These are phyloP conservation scores for Drosophila pectinifera DNA, from an alignment of 1,140 invertebrate species.

Conservation along the genomic window DNA sequence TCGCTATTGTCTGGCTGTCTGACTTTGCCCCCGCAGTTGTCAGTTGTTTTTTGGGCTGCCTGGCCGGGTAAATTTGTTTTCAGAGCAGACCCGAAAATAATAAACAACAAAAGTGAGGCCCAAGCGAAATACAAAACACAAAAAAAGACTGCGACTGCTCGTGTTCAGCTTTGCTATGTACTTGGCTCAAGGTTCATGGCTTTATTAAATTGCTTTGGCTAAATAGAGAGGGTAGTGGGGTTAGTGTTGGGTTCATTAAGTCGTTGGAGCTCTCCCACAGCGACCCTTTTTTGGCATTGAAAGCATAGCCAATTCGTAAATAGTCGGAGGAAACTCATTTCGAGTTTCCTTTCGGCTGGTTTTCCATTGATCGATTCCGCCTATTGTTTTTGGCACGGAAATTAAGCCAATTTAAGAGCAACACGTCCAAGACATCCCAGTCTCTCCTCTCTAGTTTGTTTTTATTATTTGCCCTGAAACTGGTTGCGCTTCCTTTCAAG, in stretches of 20 bases:
- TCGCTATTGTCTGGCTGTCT: constrained; percentile 28
- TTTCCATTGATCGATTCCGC: constrained; percentile 58
- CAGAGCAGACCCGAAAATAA: constrained; percentile 61
- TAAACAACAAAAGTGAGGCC: constrained; percentile 39
- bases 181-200: constrained; percentile 79
- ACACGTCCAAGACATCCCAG: constrained; percentile 37
- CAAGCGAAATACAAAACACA: constrained; percentile 16
- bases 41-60: constrained; percentile 32
- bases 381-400: constrained; percentile 54
- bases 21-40: constrained; percentile 51
- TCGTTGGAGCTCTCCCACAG: constrained; percentile 57
- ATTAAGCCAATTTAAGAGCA: constrained; percentile 70
- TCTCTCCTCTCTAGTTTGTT: constrained; percentile 5
- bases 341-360: constrained; percentile 28
- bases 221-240: constrained; percentile 22
- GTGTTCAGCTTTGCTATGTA: constrained; percentile 61
- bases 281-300: constrained; percentile 71
- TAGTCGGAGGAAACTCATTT: constrained; percentile 41
- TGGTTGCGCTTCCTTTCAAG: constrained; percentile 38
- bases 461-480: constrained; percentile 23
- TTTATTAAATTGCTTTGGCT: constrained; percentile 78
- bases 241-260: constrained; percentile 46
- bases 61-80: constrained; percentile 39
- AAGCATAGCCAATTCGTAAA: constrained; percentile 76
- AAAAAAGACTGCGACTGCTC: constrained; percentile 37